Conservation (phyloP, 35 echinoderm and acorn worm genomes). For the Stichopus chloronotus region DNA sequence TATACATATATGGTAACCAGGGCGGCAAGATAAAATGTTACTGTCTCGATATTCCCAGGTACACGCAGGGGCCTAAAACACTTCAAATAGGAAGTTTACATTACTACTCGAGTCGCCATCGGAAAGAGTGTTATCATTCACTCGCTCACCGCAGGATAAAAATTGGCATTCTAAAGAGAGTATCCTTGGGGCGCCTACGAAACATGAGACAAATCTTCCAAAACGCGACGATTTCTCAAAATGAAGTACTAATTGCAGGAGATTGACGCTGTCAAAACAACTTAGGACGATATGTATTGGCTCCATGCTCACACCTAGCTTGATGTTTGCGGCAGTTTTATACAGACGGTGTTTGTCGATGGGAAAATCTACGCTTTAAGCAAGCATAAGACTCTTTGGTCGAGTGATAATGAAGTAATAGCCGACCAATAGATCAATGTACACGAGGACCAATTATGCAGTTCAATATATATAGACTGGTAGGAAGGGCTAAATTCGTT, state of each 20-base stretch:
- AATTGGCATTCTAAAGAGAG: constrained; percentile 7
- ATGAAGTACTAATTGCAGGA: constrained; percentile 28
- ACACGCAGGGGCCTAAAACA: background rate
- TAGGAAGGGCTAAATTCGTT: too few species aligned
- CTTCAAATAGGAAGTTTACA: constrained; percentile 4
- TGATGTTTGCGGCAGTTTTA: background rate
- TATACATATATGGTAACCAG: too few species aligned
- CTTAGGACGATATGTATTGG: constrained; percentile 8
- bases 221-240: constrained; percentile 12
- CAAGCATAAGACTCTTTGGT: too few species aligned
- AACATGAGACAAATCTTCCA: constrained; percentile 1
- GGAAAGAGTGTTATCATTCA: constrained; percentile 38
- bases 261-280: constrained; percentile 43
- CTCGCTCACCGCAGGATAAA: constrained; percentile 34
- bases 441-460: too few species aligned
- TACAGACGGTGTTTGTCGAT: too few species aligned
- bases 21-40: background rate
- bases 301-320: background rate
- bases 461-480: too few species aligned
- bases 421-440: too few species aligned
- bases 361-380: too few species aligned
- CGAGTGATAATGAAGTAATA: too few species aligned
- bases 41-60: background rate
- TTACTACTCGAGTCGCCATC: constrained; percentile 30
- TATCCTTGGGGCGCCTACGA: constrained; percentile 37